These are phyloP conservation scores for Dinothrombium tinctorium DNA, from an alignment of 1,140 invertebrate genomes.

Conservation along the genomic window DNA sequence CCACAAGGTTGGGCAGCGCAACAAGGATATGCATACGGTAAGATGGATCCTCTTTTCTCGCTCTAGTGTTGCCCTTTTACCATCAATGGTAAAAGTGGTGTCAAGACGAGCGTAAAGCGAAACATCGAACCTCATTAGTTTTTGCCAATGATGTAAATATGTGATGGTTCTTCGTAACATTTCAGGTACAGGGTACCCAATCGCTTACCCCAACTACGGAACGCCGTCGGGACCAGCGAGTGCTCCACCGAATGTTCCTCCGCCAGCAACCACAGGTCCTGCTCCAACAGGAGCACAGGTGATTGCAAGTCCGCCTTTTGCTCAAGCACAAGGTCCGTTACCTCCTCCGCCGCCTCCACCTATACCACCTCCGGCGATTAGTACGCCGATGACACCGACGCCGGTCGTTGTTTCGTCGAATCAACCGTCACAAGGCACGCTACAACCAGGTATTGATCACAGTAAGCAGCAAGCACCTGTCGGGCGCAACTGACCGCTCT, in stretches of 20 bases:
- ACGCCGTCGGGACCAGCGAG: not conserved
- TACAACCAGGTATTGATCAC: no score
- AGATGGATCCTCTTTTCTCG: no score
- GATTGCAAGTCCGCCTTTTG: not conserved
- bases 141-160: no score
- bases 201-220: not conserved
- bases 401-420: no score
- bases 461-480: no score
- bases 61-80: not conserved
- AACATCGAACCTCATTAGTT: not conserved
- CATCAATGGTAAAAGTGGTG: not conserved
- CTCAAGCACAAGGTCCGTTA: not conserved
- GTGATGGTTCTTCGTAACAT: no score
- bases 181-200: not conserved
- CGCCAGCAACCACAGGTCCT: not conserved
- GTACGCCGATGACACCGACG: no score
- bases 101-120: not conserved
- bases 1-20: conserved; percentile 3
- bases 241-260: no score
- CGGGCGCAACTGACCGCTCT: no score
- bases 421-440: no score
- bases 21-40: not conserved
- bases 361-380: not conserved
- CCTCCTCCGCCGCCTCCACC: not conserved
- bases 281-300: not conserved